Evolutionary conservation across 64 coral and sea anemone genomes (phyloP).

Genomic region (Pachyseris speciosa): DNA sequence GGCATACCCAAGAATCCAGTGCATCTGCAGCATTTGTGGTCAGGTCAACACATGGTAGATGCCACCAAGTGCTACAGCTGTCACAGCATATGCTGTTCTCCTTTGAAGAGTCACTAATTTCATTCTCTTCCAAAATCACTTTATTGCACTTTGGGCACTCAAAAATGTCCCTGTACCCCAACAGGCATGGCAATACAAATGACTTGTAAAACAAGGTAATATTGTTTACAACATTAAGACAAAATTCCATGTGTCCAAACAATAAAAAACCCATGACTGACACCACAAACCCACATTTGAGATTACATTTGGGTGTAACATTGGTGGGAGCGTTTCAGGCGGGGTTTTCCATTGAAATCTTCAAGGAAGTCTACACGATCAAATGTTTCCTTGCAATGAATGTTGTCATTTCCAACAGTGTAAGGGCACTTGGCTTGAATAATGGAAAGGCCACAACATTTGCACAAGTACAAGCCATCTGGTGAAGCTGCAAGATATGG

Average conservation of each 20-base stretch:
- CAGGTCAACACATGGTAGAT: slow-evolving; percentile 75
- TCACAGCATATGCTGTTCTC: slow-evolving; percentile 19
- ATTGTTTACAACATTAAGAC: slow-evolving; percentile 24
- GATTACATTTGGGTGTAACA: slow-evolving; percentile 56
- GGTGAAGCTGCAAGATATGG: slow-evolving; percentile 57
- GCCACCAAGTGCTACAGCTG: slow-evolving; percentile 25
- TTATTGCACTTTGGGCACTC: slow-evolving; percentile 56
- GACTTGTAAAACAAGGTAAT: slow-evolving; percentile 56
- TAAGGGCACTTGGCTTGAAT: slow-evolving; percentile 67
- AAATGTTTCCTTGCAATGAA: slow-evolving; percentile 34
- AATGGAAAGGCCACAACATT: slow-evolving; percentile 40
- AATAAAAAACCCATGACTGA: slow-evolving; percentile 19
- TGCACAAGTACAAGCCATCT: slow-evolving; percentile 38
- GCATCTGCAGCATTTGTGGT: slow-evolving; percentile 10
- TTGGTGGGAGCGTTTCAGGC: slow-evolving; percentile 36
- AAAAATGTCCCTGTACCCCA: slow-evolving; percentile 7
- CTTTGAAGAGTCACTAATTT: slow-evolving; percentile 32
- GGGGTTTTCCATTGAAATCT: slow-evolving; percentile 37
- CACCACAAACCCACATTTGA: slow-evolving; percentile 35
- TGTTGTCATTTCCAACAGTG: neutral
- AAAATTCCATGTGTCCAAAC: slow-evolving; percentile 45
- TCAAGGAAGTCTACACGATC: neutral
- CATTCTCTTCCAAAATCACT: slow-evolving; percentile 37
- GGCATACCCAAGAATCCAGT: neutral
- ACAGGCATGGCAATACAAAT: slow-evolving; percentile 7